phyloP scores from a whole-genome alignment of 2,888 invertebrate species.

The Caenorhabditis uteleia region DNA sequence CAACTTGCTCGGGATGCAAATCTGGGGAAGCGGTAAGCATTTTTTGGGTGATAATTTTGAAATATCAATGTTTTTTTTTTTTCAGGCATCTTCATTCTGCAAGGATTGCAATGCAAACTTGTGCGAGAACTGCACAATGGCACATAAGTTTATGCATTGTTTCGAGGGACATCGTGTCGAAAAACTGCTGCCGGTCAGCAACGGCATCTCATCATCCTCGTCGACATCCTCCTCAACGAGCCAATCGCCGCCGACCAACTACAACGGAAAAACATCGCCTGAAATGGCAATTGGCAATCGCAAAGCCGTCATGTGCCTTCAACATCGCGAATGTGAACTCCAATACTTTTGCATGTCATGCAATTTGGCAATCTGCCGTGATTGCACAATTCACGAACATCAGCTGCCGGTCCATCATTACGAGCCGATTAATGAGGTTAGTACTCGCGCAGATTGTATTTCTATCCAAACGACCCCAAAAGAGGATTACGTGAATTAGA shows the following conservation, averaged over 20 bases:
- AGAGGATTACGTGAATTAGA: no score
- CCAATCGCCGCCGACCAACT: background rate
- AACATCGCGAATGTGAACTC: constrained; percentile 78
- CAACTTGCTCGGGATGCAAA: constrained; percentile 89
- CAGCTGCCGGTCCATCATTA: constrained; percentile 79
- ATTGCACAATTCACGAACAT: constrained; percentile 89
- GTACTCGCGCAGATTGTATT: no score
- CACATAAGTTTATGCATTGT: constrained; percentile 98
- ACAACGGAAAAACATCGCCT: constrained; percentile 17
- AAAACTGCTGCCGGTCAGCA: constrained; percentile 5
- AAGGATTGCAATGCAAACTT: constrained; percentile 90
- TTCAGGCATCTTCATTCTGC: constrained; percentile 57
- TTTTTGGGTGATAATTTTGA: no score
- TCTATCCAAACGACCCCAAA: no score
- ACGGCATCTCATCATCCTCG: constrained; percentile 14
- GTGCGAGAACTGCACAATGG: constrained; percentile 96
- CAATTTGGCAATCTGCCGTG: constrained; percentile 89
- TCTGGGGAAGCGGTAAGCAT: constrained; percentile 49
- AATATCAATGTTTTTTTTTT: no score
- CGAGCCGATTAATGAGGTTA: constrained; percentile 81
- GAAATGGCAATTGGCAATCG: no score
- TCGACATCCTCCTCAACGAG: constrained; percentile 27
- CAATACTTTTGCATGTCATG: constrained; percentile 94
- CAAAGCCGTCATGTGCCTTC: constrained; percentile 49
- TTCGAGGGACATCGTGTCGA: constrained; percentile 78